Evolutionary conservation across 1,140 invertebrate species (phyloP).

Genomic region (Saccostrea echinata): DNA sequence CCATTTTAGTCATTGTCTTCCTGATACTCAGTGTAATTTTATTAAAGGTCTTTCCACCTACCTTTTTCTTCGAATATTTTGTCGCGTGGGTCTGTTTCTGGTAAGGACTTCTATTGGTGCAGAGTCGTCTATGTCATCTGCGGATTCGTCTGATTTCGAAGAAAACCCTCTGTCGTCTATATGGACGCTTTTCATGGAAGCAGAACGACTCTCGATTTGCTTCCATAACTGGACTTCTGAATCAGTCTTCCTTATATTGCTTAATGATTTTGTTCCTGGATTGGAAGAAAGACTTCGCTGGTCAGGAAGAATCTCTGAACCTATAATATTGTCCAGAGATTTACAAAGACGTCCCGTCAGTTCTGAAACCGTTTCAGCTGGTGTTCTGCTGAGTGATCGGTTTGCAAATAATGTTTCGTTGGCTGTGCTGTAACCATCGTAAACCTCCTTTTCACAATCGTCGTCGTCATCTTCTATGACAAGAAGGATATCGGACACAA

Average conservation of each 20-base stretch:
- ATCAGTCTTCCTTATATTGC: background rate
- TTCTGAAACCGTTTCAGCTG: slow-evolving; percentile 20
- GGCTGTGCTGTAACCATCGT: background rate
- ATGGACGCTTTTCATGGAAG: slow-evolving; percentile 19
- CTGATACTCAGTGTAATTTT: no score
- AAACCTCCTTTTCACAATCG: background rate
- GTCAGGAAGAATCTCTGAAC: slow-evolving; percentile 6
- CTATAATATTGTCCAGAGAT: slow-evolving; percentile 26
- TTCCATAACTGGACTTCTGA: background rate
- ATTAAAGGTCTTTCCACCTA: background rate
- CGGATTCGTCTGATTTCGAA: slow-evolving; percentile 4
- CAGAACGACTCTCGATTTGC: slow-evolving; percentile 19
- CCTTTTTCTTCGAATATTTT: slow-evolving; percentile 38
- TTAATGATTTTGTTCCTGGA: background rate
- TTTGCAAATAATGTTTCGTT: background rate
- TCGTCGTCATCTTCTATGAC: background rate
- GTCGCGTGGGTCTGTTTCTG: background rate
- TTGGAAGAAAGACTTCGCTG: background rate
- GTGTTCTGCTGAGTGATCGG: background rate
- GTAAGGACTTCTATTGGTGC: background rate
- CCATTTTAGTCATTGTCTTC: background rate
- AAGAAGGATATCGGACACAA: background rate
- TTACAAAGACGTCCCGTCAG: background rate
- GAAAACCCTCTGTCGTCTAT: background rate
- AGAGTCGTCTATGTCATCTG: slow-evolving; percentile 22